phyloP scores from a whole-genome alignment of 2,797 vertebrate genomes.

The Helarctos malayanus region DNA sequence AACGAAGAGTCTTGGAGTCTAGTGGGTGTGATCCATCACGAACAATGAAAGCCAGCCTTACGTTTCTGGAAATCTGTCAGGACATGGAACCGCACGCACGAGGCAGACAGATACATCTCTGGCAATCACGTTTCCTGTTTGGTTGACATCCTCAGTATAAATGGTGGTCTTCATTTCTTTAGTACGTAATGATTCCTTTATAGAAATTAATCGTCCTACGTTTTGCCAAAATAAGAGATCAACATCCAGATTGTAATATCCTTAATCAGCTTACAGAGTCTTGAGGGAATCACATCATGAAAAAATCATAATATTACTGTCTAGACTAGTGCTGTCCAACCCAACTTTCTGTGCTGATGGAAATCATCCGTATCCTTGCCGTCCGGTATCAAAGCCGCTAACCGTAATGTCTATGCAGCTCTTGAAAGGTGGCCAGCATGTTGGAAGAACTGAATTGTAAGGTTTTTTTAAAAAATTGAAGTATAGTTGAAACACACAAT shows the following conservation, averaged over 20 bases:
- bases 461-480: neutral
- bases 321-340: neutral
- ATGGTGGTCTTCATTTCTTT: neutral
- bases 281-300: neutral
- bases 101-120: neutral
- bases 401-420: rapidly evolving
- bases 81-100: rapidly evolving
- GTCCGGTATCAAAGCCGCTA: rapidly evolving
- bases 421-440: rapidly evolving
- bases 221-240: neutral
- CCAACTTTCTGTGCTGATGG: too few relatives aligned
- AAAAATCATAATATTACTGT: neutral
- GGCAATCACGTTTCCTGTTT: neutral
- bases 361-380: neutral
- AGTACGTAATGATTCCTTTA: neutral
- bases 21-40: neutral
- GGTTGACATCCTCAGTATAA: neutral
- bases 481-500: neutral
- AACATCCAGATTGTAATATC: neutral
- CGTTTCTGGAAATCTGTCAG: neutral
- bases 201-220: neutral
- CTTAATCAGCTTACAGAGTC: neutral
- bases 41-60: neutral
- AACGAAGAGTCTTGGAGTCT: rapidly evolving
- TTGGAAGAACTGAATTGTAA: neutral